These are phyloP conservation scores for Ovibos moschatus DNA, from an alignment of 2,113 vertebrate species.

Conservation along the genomic window DNA sequence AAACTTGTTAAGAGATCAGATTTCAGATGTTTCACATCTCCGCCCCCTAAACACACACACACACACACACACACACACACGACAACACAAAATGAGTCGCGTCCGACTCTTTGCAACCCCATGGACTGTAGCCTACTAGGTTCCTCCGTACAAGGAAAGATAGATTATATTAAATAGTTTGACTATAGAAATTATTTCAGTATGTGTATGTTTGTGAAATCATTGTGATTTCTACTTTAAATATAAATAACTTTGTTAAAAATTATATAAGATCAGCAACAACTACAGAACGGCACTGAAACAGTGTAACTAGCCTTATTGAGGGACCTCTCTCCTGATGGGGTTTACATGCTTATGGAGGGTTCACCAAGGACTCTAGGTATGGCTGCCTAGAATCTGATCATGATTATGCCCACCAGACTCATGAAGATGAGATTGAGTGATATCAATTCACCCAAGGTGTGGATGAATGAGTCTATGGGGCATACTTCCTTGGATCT, in stretches of 20 bases:
- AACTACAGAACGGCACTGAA: background rate
- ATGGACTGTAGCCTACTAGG: too few relatives aligned
- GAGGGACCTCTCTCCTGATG: background rate
- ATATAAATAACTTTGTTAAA: background rate
- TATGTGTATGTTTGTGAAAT: background rate
- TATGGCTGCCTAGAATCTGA: background rate
- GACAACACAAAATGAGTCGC: background rate
- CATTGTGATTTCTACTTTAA: background rate
- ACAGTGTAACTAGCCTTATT: background rate
- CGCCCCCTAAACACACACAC: fast-evolving
- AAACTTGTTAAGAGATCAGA: background rate
- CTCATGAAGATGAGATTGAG: background rate
- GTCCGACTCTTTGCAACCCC: too few relatives aligned
- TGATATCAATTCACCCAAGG: background rate
- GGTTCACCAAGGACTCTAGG: background rate
- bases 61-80: too few relatives aligned
- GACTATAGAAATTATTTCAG: background rate
- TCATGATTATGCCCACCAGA: background rate
- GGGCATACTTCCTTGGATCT: background rate
- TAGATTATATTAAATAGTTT: background rate
- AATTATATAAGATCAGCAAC: background rate
- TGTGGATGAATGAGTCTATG: background rate
- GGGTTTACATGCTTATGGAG: background rate
- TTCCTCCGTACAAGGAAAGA: background rate
- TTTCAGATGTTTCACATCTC: background rate